Percentiles rank a stretch among this genome's conserved stretches.
Conservation (phyloP, 1,140 invertebrate genomes). For the Drosophila pruinosa region DNA sequence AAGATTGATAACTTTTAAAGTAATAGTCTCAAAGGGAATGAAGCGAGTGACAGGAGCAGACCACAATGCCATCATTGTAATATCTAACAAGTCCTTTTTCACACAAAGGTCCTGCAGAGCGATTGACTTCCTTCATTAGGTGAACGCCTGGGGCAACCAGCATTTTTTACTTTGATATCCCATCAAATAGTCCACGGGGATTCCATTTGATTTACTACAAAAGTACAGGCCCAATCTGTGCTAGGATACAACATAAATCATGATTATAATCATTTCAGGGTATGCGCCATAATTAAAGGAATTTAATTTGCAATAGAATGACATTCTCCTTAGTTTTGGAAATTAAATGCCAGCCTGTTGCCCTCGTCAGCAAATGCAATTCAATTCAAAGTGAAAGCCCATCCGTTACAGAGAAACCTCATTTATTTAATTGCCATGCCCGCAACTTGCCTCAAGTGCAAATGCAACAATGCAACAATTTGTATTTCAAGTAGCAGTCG, state of each 20-base stretch:
- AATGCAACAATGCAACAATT: constrained; percentile 27
- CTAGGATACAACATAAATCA: not conserved
- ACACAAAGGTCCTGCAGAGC: constrained; percentile 1
- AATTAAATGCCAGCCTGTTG: constrained; percentile 5
- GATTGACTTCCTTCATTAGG: constrained; percentile 3
- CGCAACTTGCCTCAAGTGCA: constrained; percentile 2
- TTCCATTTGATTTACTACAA: not conserved
- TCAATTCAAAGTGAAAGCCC: not conserved
- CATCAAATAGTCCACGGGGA: not conserved
- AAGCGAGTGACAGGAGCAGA: not conserved
- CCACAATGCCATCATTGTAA: not conserved
- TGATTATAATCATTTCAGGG: not conserved
- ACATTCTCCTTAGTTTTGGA: not conserved
- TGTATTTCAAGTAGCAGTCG: constrained; percentile 6
- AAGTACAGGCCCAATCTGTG: not conserved
- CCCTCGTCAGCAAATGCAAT: no score
- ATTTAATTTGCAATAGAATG: not conserved
- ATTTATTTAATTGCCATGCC: constrained; percentile 29
- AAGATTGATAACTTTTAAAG: constrained; percentile 27
- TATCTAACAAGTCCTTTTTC: not conserved
- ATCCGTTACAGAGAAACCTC: not conserved
- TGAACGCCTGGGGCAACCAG: not conserved
- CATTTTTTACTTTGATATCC: not conserved
- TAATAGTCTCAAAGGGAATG: not conserved
- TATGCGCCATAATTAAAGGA: not conserved